Base-by-base conservation (phyloP, 1,140 invertebrate species). In the Zophobas atratus region DNA sequence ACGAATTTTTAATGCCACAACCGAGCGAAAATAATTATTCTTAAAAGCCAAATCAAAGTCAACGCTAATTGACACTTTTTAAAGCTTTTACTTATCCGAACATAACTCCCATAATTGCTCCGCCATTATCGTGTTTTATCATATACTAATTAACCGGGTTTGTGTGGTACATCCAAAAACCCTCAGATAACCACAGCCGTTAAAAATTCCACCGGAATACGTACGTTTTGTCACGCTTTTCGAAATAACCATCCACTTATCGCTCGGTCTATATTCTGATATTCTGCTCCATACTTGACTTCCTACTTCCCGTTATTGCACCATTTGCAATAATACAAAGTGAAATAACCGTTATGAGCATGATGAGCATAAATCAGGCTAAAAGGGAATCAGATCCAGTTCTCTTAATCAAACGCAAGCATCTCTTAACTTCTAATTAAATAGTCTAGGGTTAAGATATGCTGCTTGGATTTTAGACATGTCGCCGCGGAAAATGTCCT, bases 361-460 rank as follows among this genome's bases (percentile, higher is more conserved):
- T 56, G 49, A 20, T 20, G 49, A 51, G 20, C 49, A 63, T 63
- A 63, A 63, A 63, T 63, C 57, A 63, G 36, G 35, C 35, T 43
- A 67, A 67, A 67, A 67, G 60, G 38, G 60, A 67, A 67, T 67
- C 38, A 67, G 43, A 67, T 41, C 8, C 39, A 38, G 60, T 67
- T 67, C 60, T 67, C 60, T 67, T 67, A 67, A 67, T 67, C 60
- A 67, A 67, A 67, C 60, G 60, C 60, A 67, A 67, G 60, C 60
- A 67, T 67, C 60, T 67, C 60, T 67, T 67, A 46, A 67, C 60
- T 39, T 39, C 60, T 67, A 67, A 67, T 67, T 67, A 67, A 67
- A 43, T 67, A 38, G 60, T 67, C 41, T 41, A 39, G 43, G 60
- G 60, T 67, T 67, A 67, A 60, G 32, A 8, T 67, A 41, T 73